These are phyloP conservation scores for Melinopterus prodromus DNA, from an alignment of 2,888 invertebrate species.

Conservation along the genomic window DNA sequence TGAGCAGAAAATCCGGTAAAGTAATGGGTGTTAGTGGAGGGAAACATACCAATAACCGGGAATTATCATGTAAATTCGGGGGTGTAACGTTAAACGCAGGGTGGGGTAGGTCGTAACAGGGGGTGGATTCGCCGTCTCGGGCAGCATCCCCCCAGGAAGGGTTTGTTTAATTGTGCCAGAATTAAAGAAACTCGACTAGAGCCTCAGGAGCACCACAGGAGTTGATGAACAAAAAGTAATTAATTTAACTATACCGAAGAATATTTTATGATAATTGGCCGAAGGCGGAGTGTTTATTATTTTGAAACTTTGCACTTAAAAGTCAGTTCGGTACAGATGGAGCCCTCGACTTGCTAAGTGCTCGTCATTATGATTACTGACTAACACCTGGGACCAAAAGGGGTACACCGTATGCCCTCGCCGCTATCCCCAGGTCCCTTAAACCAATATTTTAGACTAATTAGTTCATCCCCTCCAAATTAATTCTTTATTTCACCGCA, in stretches of 20 bases:
- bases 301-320: conserved; percentile 58
- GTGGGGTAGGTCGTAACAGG: neutral
- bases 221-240: conserved; percentile 38
- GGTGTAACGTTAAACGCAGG: neutral
- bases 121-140: neutral
- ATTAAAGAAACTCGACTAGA: conserved; percentile 24
- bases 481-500: neutral
- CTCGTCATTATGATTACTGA: conserved; percentile 48
- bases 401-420: conserved; percentile 21
- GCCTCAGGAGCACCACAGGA: neutral
- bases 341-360: conserved; percentile 49
- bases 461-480: neutral
- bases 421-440: conserved; percentile 7
- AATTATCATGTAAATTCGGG: neutral
- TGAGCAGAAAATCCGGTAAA: neutral
- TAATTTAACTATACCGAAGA: conserved; percentile 45
- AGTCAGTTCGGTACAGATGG: conserved; percentile 49
- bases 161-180: conserved; percentile 7
- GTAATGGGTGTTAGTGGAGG: neutral
- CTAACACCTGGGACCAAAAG: conserved; percentile 47
- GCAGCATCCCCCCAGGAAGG: neutral
- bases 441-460: conserved; percentile 21
- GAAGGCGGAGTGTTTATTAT: conserved; percentile 54
- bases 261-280: conserved; percentile 51
- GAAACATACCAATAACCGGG: neutral